Conservation (phyloP, 2,888 invertebrate species). For the Stegophylla sp. region DNA sequence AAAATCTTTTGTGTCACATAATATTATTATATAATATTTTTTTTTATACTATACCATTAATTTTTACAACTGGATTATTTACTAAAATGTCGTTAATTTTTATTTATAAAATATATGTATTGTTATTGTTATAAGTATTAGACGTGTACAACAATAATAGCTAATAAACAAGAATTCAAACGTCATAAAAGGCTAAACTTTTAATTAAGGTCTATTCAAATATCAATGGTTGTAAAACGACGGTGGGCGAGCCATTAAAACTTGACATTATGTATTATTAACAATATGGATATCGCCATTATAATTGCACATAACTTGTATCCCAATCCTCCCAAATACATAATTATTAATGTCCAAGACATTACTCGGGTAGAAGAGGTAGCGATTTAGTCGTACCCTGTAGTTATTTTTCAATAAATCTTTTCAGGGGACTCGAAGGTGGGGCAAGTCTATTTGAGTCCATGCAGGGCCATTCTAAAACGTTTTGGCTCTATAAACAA, state of each 20-base stretch:
- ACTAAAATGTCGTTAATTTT: background rate
- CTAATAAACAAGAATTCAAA: background rate
- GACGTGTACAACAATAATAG: background rate
- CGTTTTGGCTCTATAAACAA: no score
- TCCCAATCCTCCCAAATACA: background rate
- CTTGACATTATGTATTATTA: background rate
- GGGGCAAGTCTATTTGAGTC: no score
- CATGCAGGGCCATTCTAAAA: no score
- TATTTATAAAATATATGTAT: background rate
- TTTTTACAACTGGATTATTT: background rate
- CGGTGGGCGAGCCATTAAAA: background rate
- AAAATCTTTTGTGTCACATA: background rate
- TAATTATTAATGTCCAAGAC: background rate
- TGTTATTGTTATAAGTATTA: background rate
- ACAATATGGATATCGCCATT: background rate
- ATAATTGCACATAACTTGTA: background rate
- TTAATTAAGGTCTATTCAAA: background rate
- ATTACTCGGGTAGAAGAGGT: background rate
- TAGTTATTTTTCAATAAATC: background rate
- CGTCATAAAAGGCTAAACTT: background rate
- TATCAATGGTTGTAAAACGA: background rate
- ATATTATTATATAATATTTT: background rate
- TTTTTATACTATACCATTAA: background rate
- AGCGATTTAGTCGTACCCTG: background rate
- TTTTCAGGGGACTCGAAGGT: no score